These are phyloP conservation scores for Neuroscelio doddi DNA, from an alignment of 2,888 invertebrate genomes.

Conservation along the genomic window DNA sequence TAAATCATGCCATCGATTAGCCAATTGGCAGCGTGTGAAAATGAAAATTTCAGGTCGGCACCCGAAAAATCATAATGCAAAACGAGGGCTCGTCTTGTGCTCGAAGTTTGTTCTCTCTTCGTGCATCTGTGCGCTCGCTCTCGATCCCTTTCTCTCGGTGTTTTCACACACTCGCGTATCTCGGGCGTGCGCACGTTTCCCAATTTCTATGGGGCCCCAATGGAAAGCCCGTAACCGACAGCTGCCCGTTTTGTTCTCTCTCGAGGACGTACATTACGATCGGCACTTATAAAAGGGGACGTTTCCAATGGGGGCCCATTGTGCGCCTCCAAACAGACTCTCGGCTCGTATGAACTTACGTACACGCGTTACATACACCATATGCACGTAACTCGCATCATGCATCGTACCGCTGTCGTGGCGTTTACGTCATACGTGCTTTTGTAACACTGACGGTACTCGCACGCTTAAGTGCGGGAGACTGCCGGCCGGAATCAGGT, in stretches of 20 bases:
- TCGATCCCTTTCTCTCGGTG: too few species aligned
- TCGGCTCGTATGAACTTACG: not conserved
- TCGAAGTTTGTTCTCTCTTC: conserved; percentile 3
- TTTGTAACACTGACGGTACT: conserved; percentile 9
- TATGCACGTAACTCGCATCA: conserved; percentile 18
- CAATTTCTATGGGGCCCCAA: conserved; percentile 23
- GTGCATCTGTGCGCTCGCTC: not conserved
- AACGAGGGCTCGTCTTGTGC: too few species aligned
- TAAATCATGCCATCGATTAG: too few species aligned
- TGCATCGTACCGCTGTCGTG: conserved; percentile 21
- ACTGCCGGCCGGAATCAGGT: conserved; percentile 32
- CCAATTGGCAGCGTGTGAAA: too few species aligned
- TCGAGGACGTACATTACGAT: too few species aligned
- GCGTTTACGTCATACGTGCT: conserved; percentile 10
- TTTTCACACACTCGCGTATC: conserved; percentile 1
- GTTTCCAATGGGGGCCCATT: conserved; percentile 59
- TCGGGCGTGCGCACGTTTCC: conserved; percentile 9
- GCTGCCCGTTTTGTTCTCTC: too few species aligned
- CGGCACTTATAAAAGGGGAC: too few species aligned
- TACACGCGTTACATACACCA: conserved; percentile 10
- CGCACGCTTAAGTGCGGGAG: conserved; percentile 37
- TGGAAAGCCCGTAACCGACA: conserved; percentile 32
- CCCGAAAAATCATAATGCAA: too few species aligned
- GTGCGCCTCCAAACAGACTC: conserved; percentile 33
- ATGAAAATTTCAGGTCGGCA: too few species aligned